phyloP scores from a whole-genome alignment of 1,140 invertebrate genomes.

The Acromyrmex echinatior region DNA sequence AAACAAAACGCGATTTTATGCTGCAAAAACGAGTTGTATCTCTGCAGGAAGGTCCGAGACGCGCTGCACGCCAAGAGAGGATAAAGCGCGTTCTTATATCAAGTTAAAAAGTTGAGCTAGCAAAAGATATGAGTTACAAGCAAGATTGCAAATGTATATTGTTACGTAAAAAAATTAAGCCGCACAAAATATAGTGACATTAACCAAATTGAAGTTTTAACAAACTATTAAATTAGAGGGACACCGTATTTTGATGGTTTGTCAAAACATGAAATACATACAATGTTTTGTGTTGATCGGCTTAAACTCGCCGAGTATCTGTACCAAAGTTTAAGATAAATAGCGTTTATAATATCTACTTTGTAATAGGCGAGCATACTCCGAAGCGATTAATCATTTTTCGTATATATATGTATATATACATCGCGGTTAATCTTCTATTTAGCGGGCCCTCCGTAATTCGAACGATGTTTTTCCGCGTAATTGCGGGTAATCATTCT shows the following conservation, averaged over 20 bases:
- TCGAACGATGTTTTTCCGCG: constrained; percentile 64
- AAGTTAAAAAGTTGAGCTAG: constrained; percentile 2
- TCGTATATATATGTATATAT: constrained; percentile 23
- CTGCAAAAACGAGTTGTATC: constrained; percentile 30
- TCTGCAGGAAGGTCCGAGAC: constrained; percentile 8
- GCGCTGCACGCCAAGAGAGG: constrained; percentile 78
- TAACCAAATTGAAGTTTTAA: neutral
- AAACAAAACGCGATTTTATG: constrained; percentile 53
- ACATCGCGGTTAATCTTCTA: constrained; percentile 68
- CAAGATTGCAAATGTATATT: neutral
- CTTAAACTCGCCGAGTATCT: constrained; percentile 42
- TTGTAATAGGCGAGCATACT: constrained; percentile 48
- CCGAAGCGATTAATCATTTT: constrained; percentile 45
- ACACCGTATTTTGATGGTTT: neutral
- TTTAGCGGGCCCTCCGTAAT: constrained; percentile 58
- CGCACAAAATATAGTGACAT: neutral
- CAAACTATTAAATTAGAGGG: neutral
- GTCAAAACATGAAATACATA: neutral
- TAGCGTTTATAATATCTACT: constrained; percentile 40
- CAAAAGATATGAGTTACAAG: constrained; percentile 4
- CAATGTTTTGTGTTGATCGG: constrained; percentile 31
- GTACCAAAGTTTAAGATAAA: constrained; percentile 44
- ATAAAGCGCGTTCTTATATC: constrained; percentile 79
- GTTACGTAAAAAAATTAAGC: neutral
- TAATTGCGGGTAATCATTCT: constrained; percentile 64